Percentiles rank a stretch among this genome's conserved stretches.
Evolutionary conservation across 1,140 invertebrate species (phyloP).

Genomic region (Tribolium castaneum): DNA sequence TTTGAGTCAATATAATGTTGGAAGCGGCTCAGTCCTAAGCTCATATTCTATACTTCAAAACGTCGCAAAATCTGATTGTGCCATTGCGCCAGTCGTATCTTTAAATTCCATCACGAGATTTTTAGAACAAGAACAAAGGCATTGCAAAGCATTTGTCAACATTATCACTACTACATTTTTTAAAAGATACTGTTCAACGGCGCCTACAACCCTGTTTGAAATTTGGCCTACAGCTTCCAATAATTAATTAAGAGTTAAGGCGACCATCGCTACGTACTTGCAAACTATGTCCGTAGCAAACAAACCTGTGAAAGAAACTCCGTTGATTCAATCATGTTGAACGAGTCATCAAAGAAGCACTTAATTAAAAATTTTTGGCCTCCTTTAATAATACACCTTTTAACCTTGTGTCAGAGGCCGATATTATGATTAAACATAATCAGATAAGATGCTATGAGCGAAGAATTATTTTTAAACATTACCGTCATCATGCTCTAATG

Average conservation of each 20-base stretch:
- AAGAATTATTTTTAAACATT: constrained; percentile 24
- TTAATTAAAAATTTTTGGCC: constrained; percentile 31
- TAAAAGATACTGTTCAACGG: too few species aligned
- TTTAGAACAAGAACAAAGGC: too few species aligned
- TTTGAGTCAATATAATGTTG: too few species aligned
- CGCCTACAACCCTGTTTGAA: neutral
- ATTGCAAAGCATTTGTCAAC: too few species aligned
- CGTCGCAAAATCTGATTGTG: too few species aligned
- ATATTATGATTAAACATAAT: constrained; percentile 32
- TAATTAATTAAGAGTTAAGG: neutral
- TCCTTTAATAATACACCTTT: constrained; percentile 24
- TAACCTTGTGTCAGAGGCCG: constrained; percentile 32
- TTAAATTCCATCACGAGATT: too few species aligned
- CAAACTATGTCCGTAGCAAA: neutral
- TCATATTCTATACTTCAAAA: too few species aligned
- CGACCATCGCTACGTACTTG: neutral
- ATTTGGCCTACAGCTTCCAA: neutral
- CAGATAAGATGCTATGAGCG: constrained; percentile 16
- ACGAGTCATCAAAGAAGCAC: constrained; percentile 20
- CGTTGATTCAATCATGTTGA: neutral
- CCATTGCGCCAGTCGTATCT: too few species aligned
- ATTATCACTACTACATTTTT: too few species aligned
- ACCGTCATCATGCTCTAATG: constrained; percentile 9
- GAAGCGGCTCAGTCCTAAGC: too few species aligned
- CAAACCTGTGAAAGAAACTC: neutral